A percentile compares a stretch with the other conserved stretches of the same genome.
Evolutionary conservation across 2,888 invertebrate genomes (phyloP).

Genomic region (Epinotia nisella): DNA sequence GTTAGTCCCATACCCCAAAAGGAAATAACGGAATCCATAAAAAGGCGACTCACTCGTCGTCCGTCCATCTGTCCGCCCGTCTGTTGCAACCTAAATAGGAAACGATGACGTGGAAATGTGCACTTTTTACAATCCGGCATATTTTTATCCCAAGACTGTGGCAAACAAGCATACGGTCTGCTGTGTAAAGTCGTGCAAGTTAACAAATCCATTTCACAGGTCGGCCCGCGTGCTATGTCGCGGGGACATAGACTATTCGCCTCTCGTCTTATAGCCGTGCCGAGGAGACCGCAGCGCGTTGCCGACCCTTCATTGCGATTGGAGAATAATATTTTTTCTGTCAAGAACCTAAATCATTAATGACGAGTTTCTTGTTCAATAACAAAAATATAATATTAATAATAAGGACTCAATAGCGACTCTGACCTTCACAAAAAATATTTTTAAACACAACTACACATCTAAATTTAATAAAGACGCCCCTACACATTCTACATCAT

Average conservation of each 20-base stretch:
- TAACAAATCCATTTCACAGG: too few relatives aligned
- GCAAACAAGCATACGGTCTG: background rate
- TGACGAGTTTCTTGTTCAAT: too few relatives aligned
- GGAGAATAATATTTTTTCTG: too few relatives aligned
- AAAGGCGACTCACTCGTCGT: background rate
- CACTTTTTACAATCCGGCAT: background rate
- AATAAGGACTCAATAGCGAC: too few relatives aligned
- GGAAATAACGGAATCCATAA: background rate
- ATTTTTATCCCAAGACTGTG: background rate
- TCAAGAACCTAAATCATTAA: too few relatives aligned
- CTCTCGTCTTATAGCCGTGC: too few relatives aligned
- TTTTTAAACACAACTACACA: background rate
- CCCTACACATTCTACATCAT: constrained; percentile 9
- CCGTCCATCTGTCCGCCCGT: constrained; percentile 2
- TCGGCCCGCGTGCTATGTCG: too few relatives aligned
- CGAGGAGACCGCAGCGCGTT: too few relatives aligned
- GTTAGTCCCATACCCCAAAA: background rate
- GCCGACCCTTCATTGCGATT: too few relatives aligned
- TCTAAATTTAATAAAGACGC: constrained; percentile 5
- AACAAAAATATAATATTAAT: too few relatives aligned
- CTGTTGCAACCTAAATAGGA: background rate
- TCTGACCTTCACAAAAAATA: background rate
- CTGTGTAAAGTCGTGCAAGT: too few relatives aligned
- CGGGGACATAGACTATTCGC: too few relatives aligned
- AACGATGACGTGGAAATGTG: background rate